phyloP scores from a whole-genome alignment of 2,797 vertebrate species.

The Xiphorhynchus erythropygius region DNA sequence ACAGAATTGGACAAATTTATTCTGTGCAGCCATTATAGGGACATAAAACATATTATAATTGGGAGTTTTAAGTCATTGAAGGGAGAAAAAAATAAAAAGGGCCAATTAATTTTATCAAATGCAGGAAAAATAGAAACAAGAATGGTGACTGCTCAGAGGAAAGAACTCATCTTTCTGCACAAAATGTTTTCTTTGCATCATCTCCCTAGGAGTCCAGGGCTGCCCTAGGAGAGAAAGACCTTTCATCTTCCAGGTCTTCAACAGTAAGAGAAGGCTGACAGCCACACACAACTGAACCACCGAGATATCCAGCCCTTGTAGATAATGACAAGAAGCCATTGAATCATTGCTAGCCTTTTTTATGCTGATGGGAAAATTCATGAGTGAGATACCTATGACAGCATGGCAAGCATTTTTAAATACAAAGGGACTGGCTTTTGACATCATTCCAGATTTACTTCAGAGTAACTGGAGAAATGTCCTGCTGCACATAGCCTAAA shows the following conservation, averaged over 20 bases:
- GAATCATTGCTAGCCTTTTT: background rate
- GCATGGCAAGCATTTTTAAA: background rate
- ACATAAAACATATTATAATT: background rate
- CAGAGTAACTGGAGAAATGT: background rate
- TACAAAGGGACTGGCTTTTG: background rate
- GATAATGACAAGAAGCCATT: background rate
- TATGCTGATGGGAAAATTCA: background rate
- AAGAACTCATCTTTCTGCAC: background rate
- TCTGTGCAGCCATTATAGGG: background rate
- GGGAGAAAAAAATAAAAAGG: background rate
- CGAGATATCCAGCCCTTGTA: background rate
- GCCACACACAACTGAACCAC: rapidly evolving
- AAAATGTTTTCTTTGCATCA: background rate
- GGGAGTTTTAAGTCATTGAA: background rate
- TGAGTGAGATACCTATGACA: rapidly evolving
- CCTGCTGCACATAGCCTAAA: background rate
- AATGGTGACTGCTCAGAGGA: background rate
- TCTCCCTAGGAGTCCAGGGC: background rate
- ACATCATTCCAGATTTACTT: background rate
- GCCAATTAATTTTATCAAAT: background rate
- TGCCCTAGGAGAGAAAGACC: background rate
- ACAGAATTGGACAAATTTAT: background rate
- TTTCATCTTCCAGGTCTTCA: background rate
- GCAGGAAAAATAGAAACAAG: background rate
- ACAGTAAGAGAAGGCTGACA: background rate